A percentile compares a stretch with the other conserved stretches of the same genome.
Conservation (phyloP, 2,113 vertebrate genomes). For the Lichenostomus cassidix region DNA sequence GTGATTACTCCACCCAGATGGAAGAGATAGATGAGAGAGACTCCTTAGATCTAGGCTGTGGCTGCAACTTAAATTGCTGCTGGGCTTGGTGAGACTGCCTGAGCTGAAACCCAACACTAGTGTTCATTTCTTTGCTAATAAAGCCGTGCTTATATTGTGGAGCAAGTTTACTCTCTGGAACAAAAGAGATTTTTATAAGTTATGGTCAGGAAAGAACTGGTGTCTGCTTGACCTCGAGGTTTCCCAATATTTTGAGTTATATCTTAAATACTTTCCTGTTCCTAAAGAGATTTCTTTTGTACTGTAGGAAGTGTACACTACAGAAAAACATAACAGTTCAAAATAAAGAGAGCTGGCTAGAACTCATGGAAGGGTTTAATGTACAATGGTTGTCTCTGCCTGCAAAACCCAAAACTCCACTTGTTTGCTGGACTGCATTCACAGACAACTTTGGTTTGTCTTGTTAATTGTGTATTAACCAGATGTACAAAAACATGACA, state of each 20-base stretch:
- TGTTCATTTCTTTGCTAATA: conserved; percentile 28
- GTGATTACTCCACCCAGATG: conserved; percentile 19
- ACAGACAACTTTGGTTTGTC: not conserved
- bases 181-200: not conserved
- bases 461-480: not conserved
- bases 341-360: not conserved
- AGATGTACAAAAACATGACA: not conserved
- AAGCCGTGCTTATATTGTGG: not conserved
- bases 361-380: not conserved
- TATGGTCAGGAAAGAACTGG: not conserved
- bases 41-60: conserved; percentile 41
- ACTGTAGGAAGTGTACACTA: not conserved
- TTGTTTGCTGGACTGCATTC: not conserved
- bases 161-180: not conserved
- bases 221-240: not conserved
- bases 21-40: not conserved
- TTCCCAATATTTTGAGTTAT: not conserved
- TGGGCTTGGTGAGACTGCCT: not conserved
- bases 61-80: conserved; percentile 17
- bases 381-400: not conserved
- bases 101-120: not conserved
- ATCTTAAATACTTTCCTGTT: not conserved
- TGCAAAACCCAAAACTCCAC: not conserved
- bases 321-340: not conserved
- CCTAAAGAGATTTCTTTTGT: not conserved